These are phyloP conservation scores for Trimorus sp. DNA, from an alignment of 2,888 invertebrate genomes.

Conservation along the genomic window DNA sequence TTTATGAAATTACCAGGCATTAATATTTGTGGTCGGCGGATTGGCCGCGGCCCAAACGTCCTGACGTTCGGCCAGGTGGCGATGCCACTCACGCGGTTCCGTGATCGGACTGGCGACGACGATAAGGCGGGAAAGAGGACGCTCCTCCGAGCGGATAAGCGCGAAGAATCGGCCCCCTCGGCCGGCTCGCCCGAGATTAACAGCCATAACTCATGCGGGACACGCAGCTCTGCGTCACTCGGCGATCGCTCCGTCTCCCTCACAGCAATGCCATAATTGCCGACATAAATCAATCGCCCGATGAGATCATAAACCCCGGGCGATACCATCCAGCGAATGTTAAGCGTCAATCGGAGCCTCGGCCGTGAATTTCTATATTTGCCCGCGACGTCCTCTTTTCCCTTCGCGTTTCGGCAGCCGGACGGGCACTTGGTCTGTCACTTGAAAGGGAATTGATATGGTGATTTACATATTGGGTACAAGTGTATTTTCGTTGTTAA, in stretches of 20 bases:
- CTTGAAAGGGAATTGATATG: slow-evolving; percentile 51
- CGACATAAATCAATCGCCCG: slow-evolving; percentile 81
- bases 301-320: slow-evolving; percentile 81
- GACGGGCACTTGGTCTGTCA: slow-evolving; percentile 54
- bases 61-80: slow-evolving; percentile 65
- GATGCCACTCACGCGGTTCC: slow-evolving; percentile 64
- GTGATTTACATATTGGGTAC: slow-evolving; percentile 57
- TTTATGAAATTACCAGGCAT: slow-evolving; percentile 68
- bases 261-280: slow-evolving; percentile 80
- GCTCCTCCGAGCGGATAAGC: slow-evolving; percentile 44
- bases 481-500: slow-evolving; percentile 57
- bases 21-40: slow-evolving; percentile 71
- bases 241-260: slow-evolving; percentile 60
- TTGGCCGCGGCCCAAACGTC: slow-evolving; percentile 72
- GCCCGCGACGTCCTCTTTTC: slow-evolving; percentile 30
- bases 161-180: slow-evolving; percentile 67
- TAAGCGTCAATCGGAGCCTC: slow-evolving; percentile 78
- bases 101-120: slow-evolving; percentile 72
- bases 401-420: slow-evolving; percentile 43
- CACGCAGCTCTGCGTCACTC: slow-evolving; percentile 78
- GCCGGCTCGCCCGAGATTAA: slow-evolving; percentile 80
- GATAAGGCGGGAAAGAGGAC: slow-evolving; percentile 22
- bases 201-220: slow-evolving; percentile 80
- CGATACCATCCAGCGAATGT: slow-evolving; percentile 78
- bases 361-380: slow-evolving; percentile 66